Evolutionary conservation across 2,797 vertebrate genomes (phyloP).

Genomic region (Hippoglossus hippoglossus): DNA sequence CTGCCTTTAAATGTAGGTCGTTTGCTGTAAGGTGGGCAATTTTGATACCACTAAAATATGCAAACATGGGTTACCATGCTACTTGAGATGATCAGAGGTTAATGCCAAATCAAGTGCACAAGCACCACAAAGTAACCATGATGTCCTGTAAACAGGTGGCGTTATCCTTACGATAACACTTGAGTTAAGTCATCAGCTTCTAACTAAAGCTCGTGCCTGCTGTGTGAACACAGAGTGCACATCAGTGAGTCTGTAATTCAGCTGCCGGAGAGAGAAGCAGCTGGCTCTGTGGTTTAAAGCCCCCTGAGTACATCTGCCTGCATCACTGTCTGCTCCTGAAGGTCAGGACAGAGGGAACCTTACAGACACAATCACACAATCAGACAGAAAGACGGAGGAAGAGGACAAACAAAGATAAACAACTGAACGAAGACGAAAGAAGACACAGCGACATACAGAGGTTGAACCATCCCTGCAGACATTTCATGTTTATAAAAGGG

Average conservation of each 20-base stretch:
- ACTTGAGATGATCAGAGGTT: too few species aligned
- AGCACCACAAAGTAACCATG: too few species aligned
- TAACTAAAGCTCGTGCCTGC: neutral
- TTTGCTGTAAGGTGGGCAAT: too few species aligned
- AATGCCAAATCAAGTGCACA: too few species aligned
- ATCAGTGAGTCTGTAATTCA: constrained; percentile 19
- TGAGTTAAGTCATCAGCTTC: neutral
- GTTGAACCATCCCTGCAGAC: neutral
- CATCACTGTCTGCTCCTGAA: constrained; percentile 45
- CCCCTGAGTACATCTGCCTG: constrained; percentile 40
- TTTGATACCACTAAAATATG: too few species aligned
- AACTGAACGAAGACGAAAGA: neutral
- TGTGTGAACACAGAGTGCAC: neutral
- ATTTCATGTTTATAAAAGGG: neutral
- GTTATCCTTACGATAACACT: neutral
- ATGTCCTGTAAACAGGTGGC: neutral
- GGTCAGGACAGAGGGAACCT: constrained; percentile 40
- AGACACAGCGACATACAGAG: neutral
- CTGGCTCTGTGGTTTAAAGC: constrained; percentile 40
- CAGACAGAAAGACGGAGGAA: neutral
- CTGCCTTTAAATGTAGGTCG: neutral
- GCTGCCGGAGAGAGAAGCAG: constrained; percentile 48
- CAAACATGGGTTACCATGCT: too few species aligned
- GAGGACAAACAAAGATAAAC: neutral
- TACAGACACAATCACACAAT: neutral